A percentile compares a stretch with the other conserved stretches of the same genome.
These are phyloP conservation scores for Camptogramma bilineatum DNA, from an alignment of 2,888 invertebrate genomes.

Conservation along the genomic window DNA sequence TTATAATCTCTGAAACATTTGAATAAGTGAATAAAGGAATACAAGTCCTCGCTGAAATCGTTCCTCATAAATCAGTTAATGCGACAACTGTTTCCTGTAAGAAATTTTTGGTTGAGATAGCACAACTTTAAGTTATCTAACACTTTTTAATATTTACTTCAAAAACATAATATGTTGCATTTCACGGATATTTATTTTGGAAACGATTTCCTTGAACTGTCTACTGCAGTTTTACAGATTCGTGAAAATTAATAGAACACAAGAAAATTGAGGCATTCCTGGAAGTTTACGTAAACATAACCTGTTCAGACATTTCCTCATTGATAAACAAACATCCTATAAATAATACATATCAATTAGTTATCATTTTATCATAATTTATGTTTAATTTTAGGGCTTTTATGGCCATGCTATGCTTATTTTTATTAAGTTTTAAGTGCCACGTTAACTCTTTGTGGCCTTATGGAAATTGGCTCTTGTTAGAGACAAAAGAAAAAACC, in stretches of 20 bases:
- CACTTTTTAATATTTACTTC: background rate
- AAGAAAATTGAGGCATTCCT: background rate
- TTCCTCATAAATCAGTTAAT: conserved; percentile 18
- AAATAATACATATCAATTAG: background rate
- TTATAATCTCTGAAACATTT: conserved; percentile 11
- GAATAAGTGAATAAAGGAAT: conserved; percentile 5
- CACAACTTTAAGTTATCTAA: background rate
- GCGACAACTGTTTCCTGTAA: conserved; percentile 11
- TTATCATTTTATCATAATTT: background rate
- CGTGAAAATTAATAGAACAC: too few relatives aligned
- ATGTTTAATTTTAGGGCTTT: background rate
- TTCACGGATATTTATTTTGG: too few relatives aligned
- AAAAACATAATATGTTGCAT: too few relatives aligned
- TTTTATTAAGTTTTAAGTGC: background rate
- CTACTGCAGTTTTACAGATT: too few relatives aligned
- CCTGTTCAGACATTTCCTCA: background rate
- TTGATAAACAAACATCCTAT: conserved; percentile 2
- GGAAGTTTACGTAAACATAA: background rate
- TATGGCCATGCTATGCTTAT: background rate
- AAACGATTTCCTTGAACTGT: too few relatives aligned
- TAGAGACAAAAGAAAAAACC: too few relatives aligned
- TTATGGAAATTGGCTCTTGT: background rate
- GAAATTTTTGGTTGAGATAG: background rate
- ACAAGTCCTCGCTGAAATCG: conserved; percentile 6
- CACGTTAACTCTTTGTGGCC: background rate